Percentiles rank a stretch among this genome's conserved stretches.
phyloP scores from a whole-genome alignment of 2,113 vertebrate species.

The Anhinga anhinga region DNA sequence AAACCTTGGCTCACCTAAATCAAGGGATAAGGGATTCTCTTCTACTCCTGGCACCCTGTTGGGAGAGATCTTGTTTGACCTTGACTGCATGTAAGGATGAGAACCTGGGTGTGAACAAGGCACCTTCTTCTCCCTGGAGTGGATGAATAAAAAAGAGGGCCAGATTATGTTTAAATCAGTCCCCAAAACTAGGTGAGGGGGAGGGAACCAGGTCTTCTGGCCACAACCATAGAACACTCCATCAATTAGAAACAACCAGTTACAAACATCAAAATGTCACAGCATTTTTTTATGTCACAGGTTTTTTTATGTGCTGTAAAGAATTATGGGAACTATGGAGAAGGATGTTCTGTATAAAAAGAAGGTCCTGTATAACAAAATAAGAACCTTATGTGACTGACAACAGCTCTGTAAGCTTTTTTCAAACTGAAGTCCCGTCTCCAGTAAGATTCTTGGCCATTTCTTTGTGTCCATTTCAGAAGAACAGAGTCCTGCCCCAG shows the following conservation, averaged over 20 bases:
- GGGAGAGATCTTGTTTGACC: not conserved
- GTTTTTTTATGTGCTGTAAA: rapidly evolving
- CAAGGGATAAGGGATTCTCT: rapidly evolving
- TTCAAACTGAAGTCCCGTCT: not conserved
- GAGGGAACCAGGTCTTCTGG: not conserved
- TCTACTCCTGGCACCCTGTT: not conserved
- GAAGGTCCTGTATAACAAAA: not conserved
- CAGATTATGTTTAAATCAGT: not conserved
- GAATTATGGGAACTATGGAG: not conserved
- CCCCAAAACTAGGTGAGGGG: rapidly evolving
- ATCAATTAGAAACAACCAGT: not conserved
- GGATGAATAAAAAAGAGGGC: not conserved
- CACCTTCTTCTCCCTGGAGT: not conserved
- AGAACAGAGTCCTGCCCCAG: not conserved
- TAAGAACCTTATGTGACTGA: not conserved
- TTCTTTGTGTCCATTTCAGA: not conserved
- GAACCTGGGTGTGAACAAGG: rapidly evolving
- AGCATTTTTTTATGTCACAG: not conserved
- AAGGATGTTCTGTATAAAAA: not conserved
- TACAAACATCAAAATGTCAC: not conserved
- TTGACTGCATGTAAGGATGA: not conserved
- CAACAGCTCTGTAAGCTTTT: not conserved
- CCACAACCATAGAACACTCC: rapidly evolving
- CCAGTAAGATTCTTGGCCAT: not conserved
- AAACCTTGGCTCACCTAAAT: not conserved